Conservation (phyloP, 1,140 invertebrate genomes). For the Pachypeltis micranthus region DNA sequence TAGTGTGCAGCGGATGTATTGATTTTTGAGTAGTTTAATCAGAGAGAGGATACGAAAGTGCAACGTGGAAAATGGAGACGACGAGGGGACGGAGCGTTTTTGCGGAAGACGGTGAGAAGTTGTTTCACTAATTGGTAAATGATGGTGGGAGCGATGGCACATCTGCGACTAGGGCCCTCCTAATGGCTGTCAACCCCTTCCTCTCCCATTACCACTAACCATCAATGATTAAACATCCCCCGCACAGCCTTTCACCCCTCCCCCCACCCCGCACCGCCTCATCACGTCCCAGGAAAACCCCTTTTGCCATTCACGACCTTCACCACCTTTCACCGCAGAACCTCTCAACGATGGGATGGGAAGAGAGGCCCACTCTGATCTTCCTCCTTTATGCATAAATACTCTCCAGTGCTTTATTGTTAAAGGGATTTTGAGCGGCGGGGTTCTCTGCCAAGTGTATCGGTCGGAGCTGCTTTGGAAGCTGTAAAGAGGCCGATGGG, state of each 20-base stretch:
- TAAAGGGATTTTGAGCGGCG: background rate
- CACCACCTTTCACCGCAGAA: too few relatives aligned
- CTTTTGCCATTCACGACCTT: too few relatives aligned
- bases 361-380: conserved; percentile 7
- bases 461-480: too few relatives aligned
- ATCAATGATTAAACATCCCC: conserved; percentile 8
- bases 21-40: background rate
- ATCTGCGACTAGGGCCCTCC: conserved; percentile 2
- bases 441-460: too few relatives aligned
- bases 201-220: background rate
- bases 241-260: background rate
- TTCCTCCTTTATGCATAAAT: conserved; percentile 6
- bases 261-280: background rate
- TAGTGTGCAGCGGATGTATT: background rate
- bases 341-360: too few relatives aligned
- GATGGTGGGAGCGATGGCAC: conserved; percentile 1
- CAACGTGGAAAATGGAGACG: background rate
- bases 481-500: background rate
- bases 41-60: background rate
- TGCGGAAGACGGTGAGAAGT: background rate
- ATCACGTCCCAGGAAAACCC: too few relatives aligned
- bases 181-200: conserved; percentile 9
- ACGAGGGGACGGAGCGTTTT: background rate
- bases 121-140: conserved; percentile 10
- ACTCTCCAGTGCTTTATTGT: conserved; percentile 4